These are phyloP conservation scores for Nymphalis polychloros DNA, from an alignment of 2,888 invertebrate genomes.

Conservation along the genomic window DNA sequence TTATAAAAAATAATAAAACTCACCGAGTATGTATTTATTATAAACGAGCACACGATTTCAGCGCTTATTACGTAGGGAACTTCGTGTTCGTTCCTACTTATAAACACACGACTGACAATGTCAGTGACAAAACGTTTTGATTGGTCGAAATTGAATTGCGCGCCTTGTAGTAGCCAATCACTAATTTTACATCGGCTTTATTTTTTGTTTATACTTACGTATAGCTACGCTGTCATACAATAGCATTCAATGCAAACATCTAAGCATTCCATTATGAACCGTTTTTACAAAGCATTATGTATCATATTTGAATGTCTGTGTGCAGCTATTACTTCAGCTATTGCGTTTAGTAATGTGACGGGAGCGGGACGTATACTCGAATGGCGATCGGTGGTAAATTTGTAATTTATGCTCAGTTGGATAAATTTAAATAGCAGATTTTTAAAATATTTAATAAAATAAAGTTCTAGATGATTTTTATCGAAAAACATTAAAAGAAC, in stretches of 20 bases:
- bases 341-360: slow-evolving; percentile 44
- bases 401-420: slow-evolving; percentile 36
- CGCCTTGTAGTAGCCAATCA: slow-evolving; percentile 71
- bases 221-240: slow-evolving; percentile 58
- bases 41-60: slow-evolving; percentile 79
- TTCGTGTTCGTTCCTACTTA: slow-evolving; percentile 69
- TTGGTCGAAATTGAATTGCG: slow-evolving; percentile 73
- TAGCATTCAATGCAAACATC: slow-evolving; percentile 67
- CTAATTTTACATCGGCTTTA: slow-evolving; percentile 64
- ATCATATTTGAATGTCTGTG: slow-evolving; percentile 39
- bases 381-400: slow-evolving; percentile 42
- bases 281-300: slow-evolving; percentile 51
- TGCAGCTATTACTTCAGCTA: slow-evolving; percentile 30
- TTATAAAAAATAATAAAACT: slow-evolving; percentile 62
- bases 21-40: slow-evolving; percentile 71
- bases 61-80: slow-evolving; percentile 80
- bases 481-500: slow-evolving; percentile 22
- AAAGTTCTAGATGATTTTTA: slow-evolving; percentile 23
- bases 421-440: slow-evolving; percentile 24
- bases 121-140: slow-evolving; percentile 57
- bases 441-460: slow-evolving; percentile 5
- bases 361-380: slow-evolving; percentile 39
- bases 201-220: slow-evolving; percentile 78
- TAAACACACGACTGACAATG: slow-evolving; percentile 68
- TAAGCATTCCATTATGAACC: slow-evolving; percentile 46